phyloP scores from a whole-genome alignment of 2,888 invertebrate species.

The Leistus spinibarbis region DNA sequence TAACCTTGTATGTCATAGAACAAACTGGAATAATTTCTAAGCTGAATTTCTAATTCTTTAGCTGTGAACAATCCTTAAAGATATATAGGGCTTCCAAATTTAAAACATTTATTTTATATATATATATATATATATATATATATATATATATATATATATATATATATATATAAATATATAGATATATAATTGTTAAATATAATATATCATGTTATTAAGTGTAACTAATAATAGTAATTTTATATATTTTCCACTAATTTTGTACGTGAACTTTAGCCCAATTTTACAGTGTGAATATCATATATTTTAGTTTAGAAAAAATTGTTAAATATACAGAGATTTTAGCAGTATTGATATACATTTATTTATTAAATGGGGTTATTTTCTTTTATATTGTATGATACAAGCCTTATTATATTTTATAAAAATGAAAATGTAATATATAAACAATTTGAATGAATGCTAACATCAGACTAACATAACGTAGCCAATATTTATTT shows the following conservation, averaged over 20 bases:
- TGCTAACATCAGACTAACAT: too few species aligned
- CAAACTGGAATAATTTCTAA: too few species aligned
- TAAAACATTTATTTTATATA: neutral
- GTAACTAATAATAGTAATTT: neutral
- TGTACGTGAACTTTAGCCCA: neutral
- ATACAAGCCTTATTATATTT: too few species aligned
- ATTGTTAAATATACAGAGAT: neutral
- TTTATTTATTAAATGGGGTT: too few species aligned
- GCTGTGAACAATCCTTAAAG: too few species aligned
- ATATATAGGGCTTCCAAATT: neutral
- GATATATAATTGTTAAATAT: neutral
- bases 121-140: neutral
- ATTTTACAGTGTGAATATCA: neutral
- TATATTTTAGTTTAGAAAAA: neutral
- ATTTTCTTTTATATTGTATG: too few species aligned
- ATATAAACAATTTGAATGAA: too few species aligned
- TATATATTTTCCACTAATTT: neutral
- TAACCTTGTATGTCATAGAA: too few species aligned
- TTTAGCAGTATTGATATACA: neutral
- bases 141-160: neutral
- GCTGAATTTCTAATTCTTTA: too few species aligned
- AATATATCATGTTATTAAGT: neutral
- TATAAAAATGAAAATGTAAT: too few species aligned
- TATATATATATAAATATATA: neutral
- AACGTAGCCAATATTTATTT: too few species aligned